Conservation (phyloP, 2,888 invertebrate genomes). For the Phorcus lineatus region DNA sequence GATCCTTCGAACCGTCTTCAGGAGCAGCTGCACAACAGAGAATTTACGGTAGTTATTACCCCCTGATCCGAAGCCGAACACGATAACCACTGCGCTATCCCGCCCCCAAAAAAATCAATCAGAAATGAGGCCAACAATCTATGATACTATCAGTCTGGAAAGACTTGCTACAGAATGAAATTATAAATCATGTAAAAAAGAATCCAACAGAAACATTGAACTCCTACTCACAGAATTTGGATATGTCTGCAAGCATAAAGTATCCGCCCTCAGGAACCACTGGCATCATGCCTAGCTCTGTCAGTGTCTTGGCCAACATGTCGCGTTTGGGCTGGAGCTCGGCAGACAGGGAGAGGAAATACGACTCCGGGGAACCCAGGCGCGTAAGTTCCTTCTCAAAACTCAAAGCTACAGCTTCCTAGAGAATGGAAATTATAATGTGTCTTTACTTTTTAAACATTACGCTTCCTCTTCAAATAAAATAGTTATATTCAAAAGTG, state of each 20-base stretch:
- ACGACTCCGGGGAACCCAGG: conserved; percentile 85
- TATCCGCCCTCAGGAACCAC: conserved; percentile 97
- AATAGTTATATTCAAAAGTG: no score
- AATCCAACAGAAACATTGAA: no score
- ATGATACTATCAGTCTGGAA: no score
- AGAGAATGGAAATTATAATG: conserved; percentile 43
- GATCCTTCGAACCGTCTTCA: conserved; percentile 68
- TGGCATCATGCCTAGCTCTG: conserved; percentile 89
- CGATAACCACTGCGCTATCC: no score
- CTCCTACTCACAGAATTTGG: conserved; percentile 71
- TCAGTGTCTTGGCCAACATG: conserved; percentile 65
- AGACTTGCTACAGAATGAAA: background rate
- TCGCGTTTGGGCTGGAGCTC: conserved; percentile 80
- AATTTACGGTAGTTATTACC: background rate
- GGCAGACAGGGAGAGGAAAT: conserved; percentile 86
- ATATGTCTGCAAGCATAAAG: conserved; percentile 96
- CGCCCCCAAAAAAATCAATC: no score
- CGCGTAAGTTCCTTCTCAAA: conserved; percentile 89
- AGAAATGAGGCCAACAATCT: no score
- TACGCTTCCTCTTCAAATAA: no score
- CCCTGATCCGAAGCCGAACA: no score
- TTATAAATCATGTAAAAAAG: no score
- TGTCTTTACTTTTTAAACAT: no score
- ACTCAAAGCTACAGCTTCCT: conserved; percentile 93
- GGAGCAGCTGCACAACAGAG: conserved; percentile 75